Base-by-base conservation (phyloP, 2,888 invertebrate species). In the Eustalomyia histrio region DNA sequence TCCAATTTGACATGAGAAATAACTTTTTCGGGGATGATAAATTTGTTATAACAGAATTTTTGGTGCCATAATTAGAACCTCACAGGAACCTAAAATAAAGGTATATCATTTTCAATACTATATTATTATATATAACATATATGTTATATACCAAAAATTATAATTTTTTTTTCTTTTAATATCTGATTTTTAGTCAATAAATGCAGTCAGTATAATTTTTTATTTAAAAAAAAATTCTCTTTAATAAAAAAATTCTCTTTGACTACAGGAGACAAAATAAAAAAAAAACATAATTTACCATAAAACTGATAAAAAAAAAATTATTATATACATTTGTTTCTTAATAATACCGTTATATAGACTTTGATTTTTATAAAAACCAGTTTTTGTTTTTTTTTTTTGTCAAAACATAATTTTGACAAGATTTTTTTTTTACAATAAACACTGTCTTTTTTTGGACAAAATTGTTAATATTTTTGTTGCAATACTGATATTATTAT, bases 381-480 rank as follows among this genome's bases (percentile, higher is more conserved):
- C 53, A 33, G 53, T 58, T 16, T 14, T 52, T 17, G n/a, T 43
- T 60, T 58, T 16, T 14, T 52, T 17, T 12, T 43, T 60, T 68
- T 79, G 65, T 69, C 68, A 79, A 68, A 79, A 63, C n/a, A 63
- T 52, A 55, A 16, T 63, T 75, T 73, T 76, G 72, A 80, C 76
- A 72, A 76, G 63, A 64, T 76, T 76, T 73, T 76, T 76, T 64
- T 39, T 39, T 39, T 39, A 39, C 1, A 1, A 12, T 73, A 65
- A 76, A 65, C 65, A 69, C 57, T 29, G 76, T 80, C 50, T 63
- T 61, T 75, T 14, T 6, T 29, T 39, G 3, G 57, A 39, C 47
- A 12, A 39, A 65, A 76, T 68, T 72, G 55, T 65, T 63, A 33
- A 67, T 61, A 72, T 57, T 39, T 39, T 39, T 39, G 39, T 39